Percentiles rank a stretch among this genome's conserved stretches.
Evolutionary conservation across 1,140 invertebrate species (phyloP).

Genomic region (Eurosta solidaginis): DNA sequence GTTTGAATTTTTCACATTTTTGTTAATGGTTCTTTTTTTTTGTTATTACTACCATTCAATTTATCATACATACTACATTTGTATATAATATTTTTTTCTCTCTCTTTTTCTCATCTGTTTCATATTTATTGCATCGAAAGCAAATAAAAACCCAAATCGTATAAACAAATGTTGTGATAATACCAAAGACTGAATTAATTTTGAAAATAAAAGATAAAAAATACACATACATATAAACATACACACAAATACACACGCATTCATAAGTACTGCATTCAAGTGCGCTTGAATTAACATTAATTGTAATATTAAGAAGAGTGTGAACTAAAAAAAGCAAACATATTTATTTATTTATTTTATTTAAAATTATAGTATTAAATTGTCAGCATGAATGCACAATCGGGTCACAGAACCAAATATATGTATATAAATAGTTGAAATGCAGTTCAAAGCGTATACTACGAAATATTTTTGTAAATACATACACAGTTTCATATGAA

Average conservation of each 20-base stretch:
- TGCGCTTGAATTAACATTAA: constrained; percentile 1
- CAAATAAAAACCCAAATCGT: constrained; percentile 43
- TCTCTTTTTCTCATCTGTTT: background rate
- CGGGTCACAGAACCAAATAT: constrained; percentile 26
- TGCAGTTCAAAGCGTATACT: background rate
- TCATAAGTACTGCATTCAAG: constrained; percentile 9
- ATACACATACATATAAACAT: background rate
- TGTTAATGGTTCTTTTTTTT: too few species aligned
- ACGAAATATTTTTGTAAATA: background rate
- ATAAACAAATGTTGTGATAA: constrained; percentile 61
- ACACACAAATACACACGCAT: background rate
- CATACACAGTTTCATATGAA: too few species aligned
- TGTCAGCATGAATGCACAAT: constrained; percentile 8
- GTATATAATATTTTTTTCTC: background rate
- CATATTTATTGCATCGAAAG: constrained; percentile 6
- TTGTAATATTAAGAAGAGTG: background rate
- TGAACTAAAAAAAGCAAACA: too few species aligned
- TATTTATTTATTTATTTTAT: constrained; percentile 25
- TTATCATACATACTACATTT: background rate
- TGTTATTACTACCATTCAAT: background rate
- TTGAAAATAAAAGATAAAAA: constrained; percentile 37
- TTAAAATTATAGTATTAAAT: background rate
- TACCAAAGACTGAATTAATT: constrained; percentile 61
- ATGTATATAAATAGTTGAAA: too few species aligned
- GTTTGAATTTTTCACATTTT: too few species aligned